Base-by-base conservation (phyloP, 2,113 vertebrate genomes). In the Dipodomys stephensi region DNA sequence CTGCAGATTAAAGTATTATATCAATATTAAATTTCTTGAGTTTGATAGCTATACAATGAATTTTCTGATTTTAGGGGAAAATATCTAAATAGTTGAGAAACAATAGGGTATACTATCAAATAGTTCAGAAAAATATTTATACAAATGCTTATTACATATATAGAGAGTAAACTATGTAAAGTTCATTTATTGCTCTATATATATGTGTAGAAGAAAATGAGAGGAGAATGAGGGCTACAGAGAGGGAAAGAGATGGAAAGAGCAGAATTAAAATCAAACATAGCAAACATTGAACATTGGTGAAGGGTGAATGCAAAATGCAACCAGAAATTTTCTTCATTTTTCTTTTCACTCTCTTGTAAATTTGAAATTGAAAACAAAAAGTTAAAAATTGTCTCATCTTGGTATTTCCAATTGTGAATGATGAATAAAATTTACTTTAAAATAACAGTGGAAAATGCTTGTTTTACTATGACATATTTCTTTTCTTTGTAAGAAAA, bases 331-430 rank as follows among this genome's bases (percentile, higher is more conserved):
- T 93, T 67, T 89, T 78, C 65, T 79, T 7, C 62, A 32, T 62
- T 69, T 44, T 83, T 46, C 20, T 85, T 90, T 25, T 23, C 74
- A 88, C 11, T 88, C 57, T 78, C 19, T 35, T 35, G 0, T 44
- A 90, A 82, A 16, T 69, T 89, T 87, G 46, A 83, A 69, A 89
- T 94, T 20, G 8, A 49, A 49, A 49, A 49, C 49, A 49, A 87
- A 84, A 74, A 1, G 60, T 82, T 18, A n/a, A 80, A 92, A 91
- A 27, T 12, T 73, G 2, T 69, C n/a, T 72, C 3, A 4, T 78
- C 3, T 11, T 85, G 22, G 79, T 60, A 82, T 72, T 93, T 62
- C n/a, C 86, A 88, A 95, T 91, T 93, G 88, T 25, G 53, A 94
- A 65, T 91, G 71, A 72, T 83, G 94, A 64, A 35, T 72, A 82